Evolutionary conservation across 2,888 invertebrate species (phyloP).

Genomic region (Podotricha telesiphe): DNA sequence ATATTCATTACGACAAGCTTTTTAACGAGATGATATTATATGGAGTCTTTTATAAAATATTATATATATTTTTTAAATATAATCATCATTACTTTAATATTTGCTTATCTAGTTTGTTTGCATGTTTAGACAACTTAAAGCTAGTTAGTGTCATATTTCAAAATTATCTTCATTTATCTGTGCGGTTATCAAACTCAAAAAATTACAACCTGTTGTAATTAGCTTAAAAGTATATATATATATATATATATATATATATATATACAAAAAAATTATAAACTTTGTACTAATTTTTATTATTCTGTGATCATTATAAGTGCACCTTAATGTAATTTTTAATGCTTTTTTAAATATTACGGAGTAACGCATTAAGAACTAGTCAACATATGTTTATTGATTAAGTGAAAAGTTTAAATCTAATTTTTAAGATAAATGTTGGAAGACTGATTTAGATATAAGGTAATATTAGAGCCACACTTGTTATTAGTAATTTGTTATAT

Average conservation of each 20-base stretch:
- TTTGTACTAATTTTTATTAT: not conserved
- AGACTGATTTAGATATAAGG: not conserved
- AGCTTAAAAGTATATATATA: no score
- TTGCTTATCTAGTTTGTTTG: not conserved
- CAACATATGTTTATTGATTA: not conserved
- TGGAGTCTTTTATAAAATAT: not conserved
- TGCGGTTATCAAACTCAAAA: not conserved
- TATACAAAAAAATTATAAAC: no score
- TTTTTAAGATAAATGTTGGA: slow-evolving; percentile 2
- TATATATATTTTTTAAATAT: not conserved
- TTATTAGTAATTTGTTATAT: no score
- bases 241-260: no score
- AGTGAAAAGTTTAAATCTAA: not conserved
- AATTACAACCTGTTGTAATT: not conserved
- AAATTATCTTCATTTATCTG: not conserved
- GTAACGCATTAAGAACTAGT: slow-evolving; percentile 6
- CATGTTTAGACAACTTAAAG: not conserved
- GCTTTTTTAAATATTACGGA: not conserved
- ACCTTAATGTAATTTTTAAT: not conserved
- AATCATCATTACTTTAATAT: not conserved
- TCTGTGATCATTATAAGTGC: not conserved
- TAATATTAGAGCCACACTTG: not conserved
- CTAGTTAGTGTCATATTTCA: not conserved
- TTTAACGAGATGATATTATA: no score
- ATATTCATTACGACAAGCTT: no score